A percentile compares a stretch with the other conserved stretches of the same genome.
Conservation (phyloP, 2,113 vertebrate species). For the Percina caprodes region DNA sequence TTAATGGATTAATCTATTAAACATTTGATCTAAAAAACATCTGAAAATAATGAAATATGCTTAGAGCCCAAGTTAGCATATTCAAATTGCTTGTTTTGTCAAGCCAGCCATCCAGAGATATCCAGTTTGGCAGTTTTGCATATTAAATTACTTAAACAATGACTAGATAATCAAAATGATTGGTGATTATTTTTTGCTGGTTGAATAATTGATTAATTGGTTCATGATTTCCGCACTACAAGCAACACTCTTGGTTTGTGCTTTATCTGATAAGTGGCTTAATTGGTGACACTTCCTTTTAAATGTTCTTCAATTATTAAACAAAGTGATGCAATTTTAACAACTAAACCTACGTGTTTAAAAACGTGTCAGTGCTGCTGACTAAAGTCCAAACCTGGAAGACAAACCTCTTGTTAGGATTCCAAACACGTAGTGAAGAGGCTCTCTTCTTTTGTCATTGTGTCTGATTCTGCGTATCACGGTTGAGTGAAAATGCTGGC, state of each 20-base stretch:
- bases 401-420: conserved; percentile 36
- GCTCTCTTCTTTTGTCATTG: conserved; percentile 42
- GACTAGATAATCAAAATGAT: background rate
- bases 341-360: background rate
- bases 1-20: background rate
- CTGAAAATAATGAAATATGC: background rate
- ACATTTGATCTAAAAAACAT: background rate
- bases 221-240: background rate
- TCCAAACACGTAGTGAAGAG: conserved; percentile 43
- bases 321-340: background rate
- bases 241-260: background rate
- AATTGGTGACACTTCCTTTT: background rate
- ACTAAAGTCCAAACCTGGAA: background rate
- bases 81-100: background rate
- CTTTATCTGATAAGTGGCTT: background rate
- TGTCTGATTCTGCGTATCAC: conserved; percentile 32
- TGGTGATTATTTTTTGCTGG: background rate
- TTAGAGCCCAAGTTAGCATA: background rate
- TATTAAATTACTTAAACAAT: background rate
- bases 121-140: background rate
- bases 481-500: conserved; percentile 44
- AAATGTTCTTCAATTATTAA: background rate
- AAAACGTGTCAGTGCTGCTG: background rate
- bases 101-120: background rate
- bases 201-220: background rate